These are phyloP conservation scores for Oryzias melastigma DNA, from an alignment of 2,113 vertebrate genomes.

Conservation along the genomic window DNA sequence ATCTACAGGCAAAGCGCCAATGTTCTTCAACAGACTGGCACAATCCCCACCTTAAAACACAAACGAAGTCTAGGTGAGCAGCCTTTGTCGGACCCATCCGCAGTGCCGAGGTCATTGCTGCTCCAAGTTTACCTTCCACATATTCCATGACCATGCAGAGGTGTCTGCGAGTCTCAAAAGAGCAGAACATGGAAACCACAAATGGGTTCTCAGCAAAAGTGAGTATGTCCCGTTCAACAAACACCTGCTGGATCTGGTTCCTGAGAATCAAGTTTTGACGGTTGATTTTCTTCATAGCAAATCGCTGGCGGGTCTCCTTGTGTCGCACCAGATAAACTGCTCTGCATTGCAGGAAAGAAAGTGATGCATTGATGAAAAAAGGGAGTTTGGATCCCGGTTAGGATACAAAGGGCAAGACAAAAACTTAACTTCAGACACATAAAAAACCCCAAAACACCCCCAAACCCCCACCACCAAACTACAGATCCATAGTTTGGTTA, in stretches of 20 bases:
- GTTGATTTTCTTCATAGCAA: conserved; percentile 98
- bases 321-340: conserved; percentile 93
- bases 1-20: conserved; percentile 90
- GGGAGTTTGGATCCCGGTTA: too few species aligned
- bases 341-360: conserved; percentile 54
- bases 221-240: conserved; percentile 95
- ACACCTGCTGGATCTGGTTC: conserved; percentile 97
- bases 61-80: not conserved
- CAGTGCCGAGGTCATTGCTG: not conserved
- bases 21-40: conserved; percentile 92
- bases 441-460: too few species aligned
- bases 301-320: conserved; percentile 88
- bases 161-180: conserved; percentile 91
- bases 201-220: conserved; percentile 97
- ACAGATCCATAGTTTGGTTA: too few species aligned
- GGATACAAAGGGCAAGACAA: not conserved
- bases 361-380: not conserved
- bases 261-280: conserved; percentile 93
- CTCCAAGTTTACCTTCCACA: conserved; percentile 84
- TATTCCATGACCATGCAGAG: conserved; percentile 99
- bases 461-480: too few species aligned
- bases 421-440: too few species aligned
- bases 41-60: conserved; percentile 86
- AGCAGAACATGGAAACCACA: conserved; percentile 97
- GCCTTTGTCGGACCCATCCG: too few species aligned